Percentiles rank a stretch among this genome's conserved stretches.
These are phyloP conservation scores for Drosophila santomea DNA, from an alignment of 1,140 invertebrate species.

Conservation along the genomic window DNA sequence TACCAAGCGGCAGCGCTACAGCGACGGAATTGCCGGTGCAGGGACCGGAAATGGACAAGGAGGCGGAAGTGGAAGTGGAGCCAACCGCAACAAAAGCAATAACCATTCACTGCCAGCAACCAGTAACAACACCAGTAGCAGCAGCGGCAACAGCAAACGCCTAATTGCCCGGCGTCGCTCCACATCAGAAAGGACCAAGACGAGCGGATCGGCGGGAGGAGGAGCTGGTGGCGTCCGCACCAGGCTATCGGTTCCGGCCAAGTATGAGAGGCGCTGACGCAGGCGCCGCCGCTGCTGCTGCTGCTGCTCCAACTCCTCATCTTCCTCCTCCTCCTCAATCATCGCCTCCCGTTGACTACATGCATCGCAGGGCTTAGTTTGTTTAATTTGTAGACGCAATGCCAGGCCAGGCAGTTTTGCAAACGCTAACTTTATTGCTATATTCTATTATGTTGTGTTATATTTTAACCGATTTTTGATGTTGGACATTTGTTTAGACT, in stretches of 20 bases:
- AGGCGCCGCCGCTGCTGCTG: conserved; percentile 60
- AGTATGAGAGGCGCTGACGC: conserved; percentile 78
- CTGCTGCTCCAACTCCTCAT: conserved; percentile 42
- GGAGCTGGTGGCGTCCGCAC: conserved; percentile 52
- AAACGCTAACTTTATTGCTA: conserved; percentile 24
- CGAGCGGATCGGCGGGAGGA: conserved; percentile 34
- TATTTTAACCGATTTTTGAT: conserved; percentile 31
- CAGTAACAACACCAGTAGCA: conserved; percentile 41
- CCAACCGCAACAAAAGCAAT: conserved; percentile 74
- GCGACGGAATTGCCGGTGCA: conserved; percentile 47
- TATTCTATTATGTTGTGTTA: conserved; percentile 52
- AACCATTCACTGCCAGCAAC: conserved; percentile 72
- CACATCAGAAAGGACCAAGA: conserved; percentile 52
- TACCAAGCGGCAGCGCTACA: conserved; percentile 63
- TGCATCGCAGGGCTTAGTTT: conserved; percentile 22
- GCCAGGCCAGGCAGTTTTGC: conserved; percentile 27
- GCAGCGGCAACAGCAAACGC: conserved; percentile 20
- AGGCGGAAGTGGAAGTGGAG: conserved; percentile 14
- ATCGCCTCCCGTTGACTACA: conserved; percentile 15
- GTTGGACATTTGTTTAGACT: conserved; percentile 26
- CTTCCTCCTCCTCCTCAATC: conserved; percentile 14
- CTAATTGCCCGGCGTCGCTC: conserved; percentile 48
- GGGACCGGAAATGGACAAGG: conserved; percentile 29
- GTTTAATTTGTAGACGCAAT: conserved; percentile 1
- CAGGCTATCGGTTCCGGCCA: conserved; percentile 73